Evolutionary conservation across 2,888 invertebrate species (phyloP), one percentile per base, ranked within the genome.

Genomic region (Drosophila longiperda): DNA sequence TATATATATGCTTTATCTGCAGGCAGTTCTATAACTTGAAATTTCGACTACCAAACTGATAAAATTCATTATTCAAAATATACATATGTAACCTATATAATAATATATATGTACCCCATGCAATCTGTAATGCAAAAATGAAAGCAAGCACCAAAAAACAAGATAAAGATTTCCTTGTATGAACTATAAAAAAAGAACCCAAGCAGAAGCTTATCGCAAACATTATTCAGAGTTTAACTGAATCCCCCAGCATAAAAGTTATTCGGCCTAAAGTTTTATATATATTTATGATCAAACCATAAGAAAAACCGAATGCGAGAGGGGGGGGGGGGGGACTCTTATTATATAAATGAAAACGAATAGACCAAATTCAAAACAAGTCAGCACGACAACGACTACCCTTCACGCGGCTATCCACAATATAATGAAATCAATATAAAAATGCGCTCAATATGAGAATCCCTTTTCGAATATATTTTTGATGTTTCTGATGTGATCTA

Each of bases 91-190:
- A 59, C 23, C 48, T 61, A 55, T 64, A 69, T 45, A 62, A 60
- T 55, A 54, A 12, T 29, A 17, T 33, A 17, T 33, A 38, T 26
- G 38, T n/a, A 20, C 1, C 29, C 6, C 11, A 34, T 50, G 15
- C 5, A 55, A 48, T 59, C 33, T 23, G 36, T 32, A 42, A 52
- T 42, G 38, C 26, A 49, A 52, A 65, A 58, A n/a, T 45, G 48
- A n/a, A 54, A 26, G 11, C 34, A 23, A 45, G 23, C 23, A 45
- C 38, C 38, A 17, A 38, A 15, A 12, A 23, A 17, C 6, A 34
- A 29, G 68, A 80, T 64, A 62, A 59, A 36, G 34, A 58, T 53
- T 66, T 42, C 57, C 65, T 66, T 59, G 40, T 53, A 75, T 53
- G 42, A 32, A 12, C 26, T 11, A 4, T 20, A 11, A 20, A 8